Conservation (phyloP, 2,113 vertebrate species). For the Entosphenus tridentatus region DNA sequence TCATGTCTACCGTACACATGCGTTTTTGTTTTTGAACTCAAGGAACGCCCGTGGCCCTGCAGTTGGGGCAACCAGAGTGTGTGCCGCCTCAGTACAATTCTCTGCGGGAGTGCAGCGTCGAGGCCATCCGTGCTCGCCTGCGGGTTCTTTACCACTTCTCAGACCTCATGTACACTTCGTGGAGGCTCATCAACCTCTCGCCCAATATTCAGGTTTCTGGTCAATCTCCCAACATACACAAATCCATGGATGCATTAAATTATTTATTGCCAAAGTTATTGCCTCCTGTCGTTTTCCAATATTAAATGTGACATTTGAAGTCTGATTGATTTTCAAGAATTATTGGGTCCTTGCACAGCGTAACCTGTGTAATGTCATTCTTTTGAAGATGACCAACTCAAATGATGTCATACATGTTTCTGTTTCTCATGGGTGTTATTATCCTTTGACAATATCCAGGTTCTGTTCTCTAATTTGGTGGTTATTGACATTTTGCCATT, state of each 20-base stretch:
- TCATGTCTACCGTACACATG: background rate
- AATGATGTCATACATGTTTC: too few relatives aligned
- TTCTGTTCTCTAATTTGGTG: too few relatives aligned
- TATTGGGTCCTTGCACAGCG: background rate
- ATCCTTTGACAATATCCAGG: too few relatives aligned
- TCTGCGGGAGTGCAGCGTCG: conserved; percentile 38
- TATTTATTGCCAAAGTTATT: background rate
- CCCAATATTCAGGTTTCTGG: conserved; percentile 47
- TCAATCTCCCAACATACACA: too few relatives aligned
- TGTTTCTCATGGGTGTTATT: too few relatives aligned
- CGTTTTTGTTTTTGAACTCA: conserved; percentile 3
- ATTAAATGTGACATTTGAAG: background rate
- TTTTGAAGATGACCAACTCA: background rate
- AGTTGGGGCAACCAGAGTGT: conserved; percentile 36
- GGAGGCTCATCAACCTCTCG: conserved; percentile 46
- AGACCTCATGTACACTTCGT: conserved; percentile 53
- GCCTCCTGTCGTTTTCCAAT: background rate
- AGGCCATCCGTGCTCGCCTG: conserved; percentile 34
- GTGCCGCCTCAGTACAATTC: conserved; percentile 39
- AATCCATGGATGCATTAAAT: too few relatives aligned
- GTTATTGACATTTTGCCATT: too few relatives aligned
- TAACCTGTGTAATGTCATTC: background rate
- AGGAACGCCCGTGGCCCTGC: conserved; percentile 46
- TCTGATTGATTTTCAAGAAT: background rate
- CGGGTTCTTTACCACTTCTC: conserved; percentile 50